phyloP scores from a whole-genome alignment of 2,888 invertebrate species.

The Phortica magna region DNA sequence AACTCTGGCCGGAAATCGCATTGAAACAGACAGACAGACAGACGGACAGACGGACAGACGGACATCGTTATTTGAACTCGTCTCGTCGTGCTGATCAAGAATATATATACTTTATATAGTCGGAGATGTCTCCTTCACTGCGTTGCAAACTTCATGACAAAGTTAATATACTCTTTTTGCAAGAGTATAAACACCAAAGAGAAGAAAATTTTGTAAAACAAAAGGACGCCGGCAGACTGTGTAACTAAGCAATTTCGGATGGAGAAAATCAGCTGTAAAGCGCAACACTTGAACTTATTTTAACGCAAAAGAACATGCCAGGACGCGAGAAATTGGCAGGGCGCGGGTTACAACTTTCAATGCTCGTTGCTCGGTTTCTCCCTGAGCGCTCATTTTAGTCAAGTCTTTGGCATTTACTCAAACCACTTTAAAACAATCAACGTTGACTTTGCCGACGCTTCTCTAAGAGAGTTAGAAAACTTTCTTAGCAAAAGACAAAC shows the following conservation, averaged over 20 bases:
- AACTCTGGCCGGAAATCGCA: too few relatives aligned
- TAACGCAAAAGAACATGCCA: conserved; percentile 21
- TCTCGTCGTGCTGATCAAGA: too few relatives aligned
- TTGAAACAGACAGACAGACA: too few relatives aligned
- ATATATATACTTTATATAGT: too few relatives aligned
- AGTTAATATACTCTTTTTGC: too few relatives aligned
- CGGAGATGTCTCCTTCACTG: too few relatives aligned
- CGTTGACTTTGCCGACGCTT: conserved; percentile 5
- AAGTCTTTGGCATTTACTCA: conserved; percentile 11
- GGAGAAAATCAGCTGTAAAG: conserved; percentile 4
- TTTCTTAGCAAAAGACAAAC: neutral
- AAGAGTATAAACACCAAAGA: too few relatives aligned
- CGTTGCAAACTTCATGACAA: too few relatives aligned
- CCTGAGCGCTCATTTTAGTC: conserved; percentile 3
- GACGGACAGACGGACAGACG: too few relatives aligned
- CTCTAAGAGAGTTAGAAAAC: neutral
- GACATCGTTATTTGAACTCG: too few relatives aligned
- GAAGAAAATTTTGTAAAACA: conserved; percentile 12
- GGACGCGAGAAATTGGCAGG: neutral
- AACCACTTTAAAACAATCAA: conserved; percentile 32
- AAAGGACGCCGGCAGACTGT: conserved; percentile 18
- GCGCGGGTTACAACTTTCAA: neutral
- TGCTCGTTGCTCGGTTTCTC: neutral
- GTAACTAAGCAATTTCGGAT: conserved; percentile 13
- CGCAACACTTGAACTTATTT: conserved; percentile 35